Percentiles rank a stretch among this genome's conserved stretches.
Evolutionary conservation across 2,888 invertebrate species (phyloP).

Genomic region (Steinernema carpocapsae): DNA sequence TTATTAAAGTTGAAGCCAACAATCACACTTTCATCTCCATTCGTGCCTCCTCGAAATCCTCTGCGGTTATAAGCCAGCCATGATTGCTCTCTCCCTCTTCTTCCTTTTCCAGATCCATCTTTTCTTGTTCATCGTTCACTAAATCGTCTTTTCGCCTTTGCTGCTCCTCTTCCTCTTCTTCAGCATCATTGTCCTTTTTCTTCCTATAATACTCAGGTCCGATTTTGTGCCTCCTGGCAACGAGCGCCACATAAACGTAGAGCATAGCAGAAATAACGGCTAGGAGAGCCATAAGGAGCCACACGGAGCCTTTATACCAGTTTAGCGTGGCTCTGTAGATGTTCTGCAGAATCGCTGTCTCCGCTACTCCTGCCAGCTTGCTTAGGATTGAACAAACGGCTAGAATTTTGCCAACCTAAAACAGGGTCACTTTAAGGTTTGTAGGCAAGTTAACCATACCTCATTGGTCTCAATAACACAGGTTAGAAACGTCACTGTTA

Average conservation of each 20-base stretch:
- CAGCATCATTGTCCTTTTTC: neutral
- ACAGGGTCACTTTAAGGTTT: neutral
- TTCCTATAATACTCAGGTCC: conserved; percentile 38
- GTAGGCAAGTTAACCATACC: conserved; percentile 40
- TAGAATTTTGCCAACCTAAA: conserved; percentile 62
- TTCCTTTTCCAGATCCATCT: too few relatives aligned
- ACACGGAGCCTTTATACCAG: conserved; percentile 66
- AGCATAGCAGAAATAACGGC: conserved; percentile 51
- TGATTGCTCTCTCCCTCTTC: too few relatives aligned
- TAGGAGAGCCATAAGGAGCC: conserved; percentile 59
- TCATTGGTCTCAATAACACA: conserved; percentile 61
- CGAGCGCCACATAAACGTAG: conserved; percentile 52
- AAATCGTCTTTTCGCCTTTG: too few relatives aligned
- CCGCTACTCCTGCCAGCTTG: conserved; percentile 58
- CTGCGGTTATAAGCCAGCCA: too few relatives aligned
- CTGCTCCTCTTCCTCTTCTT: neutral
- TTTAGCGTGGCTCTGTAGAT: conserved; percentile 62
- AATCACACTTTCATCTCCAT: too few relatives aligned
- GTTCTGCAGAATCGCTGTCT: conserved; percentile 59
- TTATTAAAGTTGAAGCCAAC: too few relatives aligned
- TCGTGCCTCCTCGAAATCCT: too few relatives aligned
- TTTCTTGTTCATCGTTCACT: too few relatives aligned
- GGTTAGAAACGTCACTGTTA: conserved; percentile 62
- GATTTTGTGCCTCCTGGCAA: conserved; percentile 51
- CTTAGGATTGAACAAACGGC: conserved; percentile 60